phyloP scores from a whole-genome alignment of 2,113 vertebrate genomes.

The Chamaetylas fuelleborni region DNA sequence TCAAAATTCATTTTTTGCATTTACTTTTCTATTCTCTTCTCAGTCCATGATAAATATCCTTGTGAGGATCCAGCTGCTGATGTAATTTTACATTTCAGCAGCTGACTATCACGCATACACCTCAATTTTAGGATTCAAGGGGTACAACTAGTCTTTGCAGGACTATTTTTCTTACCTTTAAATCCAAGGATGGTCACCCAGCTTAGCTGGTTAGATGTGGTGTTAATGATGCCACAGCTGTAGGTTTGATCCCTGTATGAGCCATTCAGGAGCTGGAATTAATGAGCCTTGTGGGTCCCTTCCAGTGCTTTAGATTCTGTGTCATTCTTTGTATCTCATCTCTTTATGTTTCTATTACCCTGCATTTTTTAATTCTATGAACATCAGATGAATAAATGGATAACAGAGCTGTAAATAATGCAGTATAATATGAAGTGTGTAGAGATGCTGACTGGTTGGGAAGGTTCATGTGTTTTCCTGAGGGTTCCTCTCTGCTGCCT shows the following conservation, averaged over 20 bases:
- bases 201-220: not conserved
- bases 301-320: not conserved
- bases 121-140: not conserved
- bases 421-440: not conserved
- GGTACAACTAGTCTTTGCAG: not conserved
- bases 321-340: not conserved
- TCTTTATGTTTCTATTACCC: not conserved
- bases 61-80: not conserved
- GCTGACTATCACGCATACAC: not conserved
- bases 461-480: not conserved
- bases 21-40: not conserved
- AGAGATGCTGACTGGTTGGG: too few species aligned
- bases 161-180: not conserved
- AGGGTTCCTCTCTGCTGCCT: not conserved
- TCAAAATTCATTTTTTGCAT: not conserved
- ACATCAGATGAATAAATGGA: not conserved
- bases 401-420: not conserved
- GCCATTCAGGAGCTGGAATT: not conserved
- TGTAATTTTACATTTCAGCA: not conserved
- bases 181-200: not conserved
- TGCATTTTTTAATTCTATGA: not conserved
- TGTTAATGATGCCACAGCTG: not conserved
- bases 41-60: not conserved
- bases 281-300: not conserved
- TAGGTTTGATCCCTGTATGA: not conserved